Conservation (phyloP, 37 sponge, comb jelly and placozoan species). For the Cliona cf. orientalis region DNA sequence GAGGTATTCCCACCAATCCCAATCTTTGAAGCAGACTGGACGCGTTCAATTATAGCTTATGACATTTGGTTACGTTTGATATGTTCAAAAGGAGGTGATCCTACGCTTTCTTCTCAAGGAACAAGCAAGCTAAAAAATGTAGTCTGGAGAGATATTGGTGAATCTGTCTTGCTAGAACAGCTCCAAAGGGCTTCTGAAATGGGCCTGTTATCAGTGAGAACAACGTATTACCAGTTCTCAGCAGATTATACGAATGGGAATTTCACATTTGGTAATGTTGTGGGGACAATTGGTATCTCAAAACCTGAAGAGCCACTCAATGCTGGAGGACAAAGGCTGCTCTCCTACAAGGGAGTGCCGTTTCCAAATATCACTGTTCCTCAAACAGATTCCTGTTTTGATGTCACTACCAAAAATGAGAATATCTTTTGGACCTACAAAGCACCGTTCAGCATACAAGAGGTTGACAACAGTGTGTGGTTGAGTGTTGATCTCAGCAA, state of each 20-base stretch:
- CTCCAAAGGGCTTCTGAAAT: not conserved
- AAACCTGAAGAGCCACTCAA: conserved; percentile 20
- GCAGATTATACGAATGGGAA: not conserved
- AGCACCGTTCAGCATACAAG: too few relatives aligned
- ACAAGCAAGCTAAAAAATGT: too few relatives aligned
- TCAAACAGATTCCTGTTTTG: not conserved
- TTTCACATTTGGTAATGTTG: conserved; percentile 17
- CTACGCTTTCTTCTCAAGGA: too few relatives aligned
- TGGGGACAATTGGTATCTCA: conserved; percentile 48
- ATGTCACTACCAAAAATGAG: not conserved
- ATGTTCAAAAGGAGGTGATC: too few relatives aligned
- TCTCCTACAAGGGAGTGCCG: not conserved
- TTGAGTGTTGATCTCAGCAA: conserved; percentile 40
- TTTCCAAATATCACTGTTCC: not conserved
- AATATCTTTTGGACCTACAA: conserved; percentile 8
- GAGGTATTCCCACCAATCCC: too few relatives aligned
- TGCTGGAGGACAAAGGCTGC: too few relatives aligned
- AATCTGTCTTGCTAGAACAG: too few relatives aligned
- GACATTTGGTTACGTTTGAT: too few relatives aligned
- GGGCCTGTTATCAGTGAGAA: not conserved
- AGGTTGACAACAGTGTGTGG: not conserved
- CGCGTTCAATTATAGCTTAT: too few relatives aligned
- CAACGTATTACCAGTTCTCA: not conserved
- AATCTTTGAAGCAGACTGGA: too few relatives aligned
- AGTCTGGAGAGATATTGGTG: too few relatives aligned